phyloP scores from a whole-genome alignment of 1,140 invertebrate species.

The Phortica variegata region DNA sequence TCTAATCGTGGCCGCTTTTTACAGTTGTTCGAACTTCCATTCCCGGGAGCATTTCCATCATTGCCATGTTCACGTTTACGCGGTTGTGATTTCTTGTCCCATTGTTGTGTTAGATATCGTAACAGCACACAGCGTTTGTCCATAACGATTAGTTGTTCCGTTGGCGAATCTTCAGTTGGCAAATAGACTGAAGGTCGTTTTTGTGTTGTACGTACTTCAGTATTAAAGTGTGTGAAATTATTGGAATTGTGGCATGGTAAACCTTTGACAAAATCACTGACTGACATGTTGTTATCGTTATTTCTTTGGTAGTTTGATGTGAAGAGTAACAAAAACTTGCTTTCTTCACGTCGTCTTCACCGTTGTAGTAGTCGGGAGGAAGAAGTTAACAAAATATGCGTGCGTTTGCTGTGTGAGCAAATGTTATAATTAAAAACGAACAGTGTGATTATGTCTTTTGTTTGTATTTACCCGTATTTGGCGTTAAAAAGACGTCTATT shows the following conservation, averaged over 20 bases:
- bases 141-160: conserved; percentile 92
- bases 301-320: too few relatives aligned
- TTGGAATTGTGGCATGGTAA: conserved; percentile 86
- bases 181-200: conserved; percentile 88
- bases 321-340: too few relatives aligned
- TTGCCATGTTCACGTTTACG: conserved; percentile 59
- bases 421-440: too few relatives aligned
- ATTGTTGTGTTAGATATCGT: conserved; percentile 90
- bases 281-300: conserved; percentile 66
- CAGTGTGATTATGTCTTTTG: too few relatives aligned
- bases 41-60: conserved; percentile 21
- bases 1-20: conserved; percentile 53
- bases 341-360: conserved; percentile 25
- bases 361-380: background rate
- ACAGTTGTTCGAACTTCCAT: conserved; percentile 35
- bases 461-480: too few relatives aligned
- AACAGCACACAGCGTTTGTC: conserved; percentile 92
- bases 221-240: conserved; percentile 88
- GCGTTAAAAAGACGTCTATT: too few relatives aligned
- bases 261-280: conserved; percentile 81
- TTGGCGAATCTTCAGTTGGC: conserved; percentile 84
- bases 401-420: background rate
- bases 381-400: background rate
- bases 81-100: conserved; percentile 80
- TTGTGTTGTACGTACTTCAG: conserved; percentile 79